Evolutionary conservation across 2,888 invertebrate genomes (phyloP).

Genomic region (Archips xylosteana): DNA sequence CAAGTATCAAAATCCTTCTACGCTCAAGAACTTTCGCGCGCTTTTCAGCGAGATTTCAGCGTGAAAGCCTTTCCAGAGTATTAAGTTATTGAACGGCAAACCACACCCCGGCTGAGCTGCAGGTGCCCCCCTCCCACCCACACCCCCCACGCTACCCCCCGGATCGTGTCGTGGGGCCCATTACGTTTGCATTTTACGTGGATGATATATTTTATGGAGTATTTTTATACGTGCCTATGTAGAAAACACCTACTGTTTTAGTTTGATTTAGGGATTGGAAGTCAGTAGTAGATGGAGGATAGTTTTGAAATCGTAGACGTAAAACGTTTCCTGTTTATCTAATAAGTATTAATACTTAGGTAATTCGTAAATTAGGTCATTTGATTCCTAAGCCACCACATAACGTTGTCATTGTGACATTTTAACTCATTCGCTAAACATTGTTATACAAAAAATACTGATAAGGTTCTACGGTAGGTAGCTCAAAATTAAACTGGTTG

Average conservation of each 20-base stretch:
- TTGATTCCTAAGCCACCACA: no score
- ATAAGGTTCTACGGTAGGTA: no score
- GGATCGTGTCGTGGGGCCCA: slow-evolving; percentile 10
- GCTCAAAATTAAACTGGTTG: no score
- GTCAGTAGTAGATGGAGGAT: background rate
- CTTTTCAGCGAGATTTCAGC: slow-evolving; percentile 80
- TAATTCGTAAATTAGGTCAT: no score
- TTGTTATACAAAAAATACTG: no score
- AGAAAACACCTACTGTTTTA: background rate
- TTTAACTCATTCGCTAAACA: no score
- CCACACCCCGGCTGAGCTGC: slow-evolving; percentile 82
- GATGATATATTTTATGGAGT: slow-evolving; percentile 20
- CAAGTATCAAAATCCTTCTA: slow-evolving; percentile 60
- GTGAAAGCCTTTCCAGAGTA: slow-evolving; percentile 85
- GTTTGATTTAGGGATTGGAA: slow-evolving; percentile 3
- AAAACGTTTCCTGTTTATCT: no score
- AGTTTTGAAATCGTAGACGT: background rate
- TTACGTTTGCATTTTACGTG: slow-evolving; percentile 27
- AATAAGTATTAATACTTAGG: no score
- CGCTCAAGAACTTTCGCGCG: slow-evolving; percentile 51
- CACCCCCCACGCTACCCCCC: slow-evolving; percentile 26
- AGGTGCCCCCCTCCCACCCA: slow-evolving; percentile 61
- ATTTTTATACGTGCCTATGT: slow-evolving; percentile 1
- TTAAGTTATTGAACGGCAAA: slow-evolving; percentile 86
- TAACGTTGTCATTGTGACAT: no score